phyloP scores from a whole-genome alignment of 2,888 invertebrate genomes.

The Dendrolimus pini region DNA sequence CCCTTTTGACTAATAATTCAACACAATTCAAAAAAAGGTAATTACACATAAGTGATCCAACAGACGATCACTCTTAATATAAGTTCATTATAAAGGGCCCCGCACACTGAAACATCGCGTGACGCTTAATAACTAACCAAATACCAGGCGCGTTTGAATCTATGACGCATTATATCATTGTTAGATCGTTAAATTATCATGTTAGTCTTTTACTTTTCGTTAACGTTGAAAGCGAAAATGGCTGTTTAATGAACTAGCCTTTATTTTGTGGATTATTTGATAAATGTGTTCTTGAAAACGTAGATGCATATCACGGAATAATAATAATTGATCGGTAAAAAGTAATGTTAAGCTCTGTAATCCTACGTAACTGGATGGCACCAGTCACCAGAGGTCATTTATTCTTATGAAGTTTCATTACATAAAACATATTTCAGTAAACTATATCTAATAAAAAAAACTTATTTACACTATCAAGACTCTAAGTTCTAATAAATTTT shows the following conservation, averaged over 20 bases:
- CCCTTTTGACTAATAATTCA: not conserved
- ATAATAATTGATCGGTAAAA: too few relatives aligned
- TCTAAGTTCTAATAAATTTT: too few relatives aligned
- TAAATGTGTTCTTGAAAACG: too few relatives aligned
- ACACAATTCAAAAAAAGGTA: not conserved
- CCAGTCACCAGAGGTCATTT: too few relatives aligned
- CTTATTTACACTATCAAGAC: too few relatives aligned
- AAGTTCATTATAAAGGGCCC: constrained; percentile 11
- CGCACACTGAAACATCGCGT: constrained; percentile 1
- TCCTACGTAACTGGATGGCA: too few relatives aligned
- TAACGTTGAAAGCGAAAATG: not conserved
- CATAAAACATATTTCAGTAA: too few relatives aligned
- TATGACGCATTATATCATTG: not conserved
- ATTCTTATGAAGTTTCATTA: too few relatives aligned
- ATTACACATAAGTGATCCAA: constrained; percentile 5
- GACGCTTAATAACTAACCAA: not conserved
- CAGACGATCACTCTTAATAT: constrained; percentile 24
- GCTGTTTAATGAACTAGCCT: not conserved
- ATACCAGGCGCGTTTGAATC: not conserved
- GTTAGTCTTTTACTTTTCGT: not conserved
- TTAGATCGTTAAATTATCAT: not conserved
- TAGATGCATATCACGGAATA: too few relatives aligned
- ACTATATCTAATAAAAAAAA: too few relatives aligned
- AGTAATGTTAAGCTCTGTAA: too few relatives aligned
- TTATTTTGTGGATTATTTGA: too few relatives aligned